Evolutionary conservation across 2,113 vertebrate genomes (phyloP), one percentile per base, ranked within the genome.

Genomic region (Tinamus guttatus): DNA sequence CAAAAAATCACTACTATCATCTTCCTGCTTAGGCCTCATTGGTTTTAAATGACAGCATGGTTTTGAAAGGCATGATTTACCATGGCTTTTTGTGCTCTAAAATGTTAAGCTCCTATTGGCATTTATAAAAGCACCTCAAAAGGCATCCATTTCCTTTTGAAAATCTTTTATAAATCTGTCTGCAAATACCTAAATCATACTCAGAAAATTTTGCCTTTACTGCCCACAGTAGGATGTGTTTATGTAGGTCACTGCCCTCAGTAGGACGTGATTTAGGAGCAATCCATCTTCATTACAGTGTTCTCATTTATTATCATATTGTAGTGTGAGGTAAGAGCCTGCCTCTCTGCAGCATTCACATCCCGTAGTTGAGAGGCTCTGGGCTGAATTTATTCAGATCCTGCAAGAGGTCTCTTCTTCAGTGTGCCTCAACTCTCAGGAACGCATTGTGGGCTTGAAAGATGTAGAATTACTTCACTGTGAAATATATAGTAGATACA

Each of bases 341-440:
- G 34, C 32, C 25, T 27, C 51, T 62, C 27, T 10, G 6, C 6
- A 36, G 5, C n/a, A 43, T 6, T 45, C 32, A 11, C 5, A 1
- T 27, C 22, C 7, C 17, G 34, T 52, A 73, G 70, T 19, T 14
- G 27, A n/a, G 47, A 76, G 40, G 36, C 51, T 65, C 4, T 54
- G 51, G 20, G 13, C 3, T 45, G 54, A 47, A 27, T 56, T 70
- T 71, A 30, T 38, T 68, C 1, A 0, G 9, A 68, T 24, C 43
- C 20, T 75, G 8, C 32, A 40, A 15, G 30, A 43, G 18, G 1
- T 38, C 2, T 43, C 19, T 54, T 2, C 18, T 1, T 0, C 11
- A 76, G 15, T 34, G 7, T 21, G 4, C 21, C 43, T 65, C 45
- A 14, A 2, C 58, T 73, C 25, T 47, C 11, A 36, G 21, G n/a